Conservation (phyloP, 1,140 invertebrate genomes). For the Bombus polaris region DNA sequence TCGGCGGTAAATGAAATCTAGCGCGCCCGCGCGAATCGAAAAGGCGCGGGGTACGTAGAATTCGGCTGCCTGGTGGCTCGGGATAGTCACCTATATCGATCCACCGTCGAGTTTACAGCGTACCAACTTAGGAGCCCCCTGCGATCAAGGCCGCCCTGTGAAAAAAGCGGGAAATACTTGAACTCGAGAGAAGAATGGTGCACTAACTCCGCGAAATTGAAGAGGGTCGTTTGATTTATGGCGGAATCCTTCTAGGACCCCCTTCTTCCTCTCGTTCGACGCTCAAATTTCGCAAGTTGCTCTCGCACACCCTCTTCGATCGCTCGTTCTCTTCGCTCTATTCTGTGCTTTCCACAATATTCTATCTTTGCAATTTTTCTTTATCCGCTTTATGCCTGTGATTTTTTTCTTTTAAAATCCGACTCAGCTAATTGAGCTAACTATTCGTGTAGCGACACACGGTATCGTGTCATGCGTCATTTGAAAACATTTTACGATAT, state of each 20-base stretch:
- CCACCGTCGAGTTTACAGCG: constrained; percentile 40
- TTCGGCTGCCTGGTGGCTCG: constrained; percentile 35
- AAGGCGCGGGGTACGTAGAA: constrained; percentile 20
- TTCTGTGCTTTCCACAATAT: too few species aligned
- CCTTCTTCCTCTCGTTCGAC: constrained; percentile 17
- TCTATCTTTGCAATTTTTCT: too few species aligned
- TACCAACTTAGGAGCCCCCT: constrained; percentile 51
- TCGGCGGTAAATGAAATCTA: constrained; percentile 19
- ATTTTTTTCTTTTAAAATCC: too few species aligned
- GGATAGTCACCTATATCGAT: constrained; percentile 60
- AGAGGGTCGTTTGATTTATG: constrained; percentile 73
- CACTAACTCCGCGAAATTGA: constrained; percentile 60
- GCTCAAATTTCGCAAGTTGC: constrained; percentile 53
- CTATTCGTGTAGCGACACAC: too few species aligned
- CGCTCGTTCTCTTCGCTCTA: too few species aligned
- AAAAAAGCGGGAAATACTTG: constrained; percentile 54
- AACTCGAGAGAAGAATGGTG: constrained; percentile 22
- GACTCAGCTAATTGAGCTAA: too few species aligned
- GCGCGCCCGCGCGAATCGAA: background rate
- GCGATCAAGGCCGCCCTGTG: constrained; percentile 5
- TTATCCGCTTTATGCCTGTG: background rate
- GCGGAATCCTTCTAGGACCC: constrained; percentile 27
- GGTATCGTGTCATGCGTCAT: too few species aligned
- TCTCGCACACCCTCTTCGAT: constrained; percentile 16
- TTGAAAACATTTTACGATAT: too few species aligned